Percentiles rank a stretch among this genome's conserved stretches.
phyloP scores from a whole-genome alignment of 2,888 invertebrate species.

The Scrobipalpa costella region DNA sequence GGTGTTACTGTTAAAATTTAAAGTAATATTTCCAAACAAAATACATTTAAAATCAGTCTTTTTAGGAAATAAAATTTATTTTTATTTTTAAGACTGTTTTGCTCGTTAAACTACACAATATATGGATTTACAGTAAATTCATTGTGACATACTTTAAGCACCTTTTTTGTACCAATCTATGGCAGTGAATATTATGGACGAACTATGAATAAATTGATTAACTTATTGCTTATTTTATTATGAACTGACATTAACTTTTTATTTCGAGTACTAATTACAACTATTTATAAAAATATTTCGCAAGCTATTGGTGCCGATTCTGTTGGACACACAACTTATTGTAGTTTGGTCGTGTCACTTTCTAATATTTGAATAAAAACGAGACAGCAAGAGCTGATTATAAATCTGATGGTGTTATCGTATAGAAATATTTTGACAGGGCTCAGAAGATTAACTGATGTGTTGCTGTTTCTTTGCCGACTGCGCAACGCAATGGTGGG shows the following conservation, averaged over 20 bases:
- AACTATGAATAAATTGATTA: constrained; percentile 34
- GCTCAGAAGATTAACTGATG: no score
- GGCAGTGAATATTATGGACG: constrained; percentile 55
- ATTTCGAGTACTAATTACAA: constrained; percentile 4
- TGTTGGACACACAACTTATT: neutral
- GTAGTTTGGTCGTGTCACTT: no score
- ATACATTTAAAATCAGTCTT: constrained; percentile 19
- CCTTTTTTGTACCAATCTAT: constrained; percentile 64
- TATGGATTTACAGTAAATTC: neutral
- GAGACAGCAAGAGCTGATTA: no score
- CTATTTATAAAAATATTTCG: constrained; percentile 22
- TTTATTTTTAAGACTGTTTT: neutral
- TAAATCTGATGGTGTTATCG: no score
- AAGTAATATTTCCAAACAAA: neutral
- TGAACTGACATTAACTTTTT: constrained; percentile 31
- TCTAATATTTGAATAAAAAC: no score
- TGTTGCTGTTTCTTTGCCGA: no score
- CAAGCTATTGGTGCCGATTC: constrained; percentile 12
- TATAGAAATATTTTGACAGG: no score
- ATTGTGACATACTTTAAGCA: constrained; percentile 44
- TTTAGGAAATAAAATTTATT: constrained; percentile 29
- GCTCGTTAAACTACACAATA: neutral
- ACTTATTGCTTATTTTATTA: constrained; percentile 40
- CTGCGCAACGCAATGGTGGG: no score
- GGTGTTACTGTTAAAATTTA: constrained; percentile 7